Conservation (phyloP, 2,888 invertebrate genomes). For the Volucella inanis region DNA sequence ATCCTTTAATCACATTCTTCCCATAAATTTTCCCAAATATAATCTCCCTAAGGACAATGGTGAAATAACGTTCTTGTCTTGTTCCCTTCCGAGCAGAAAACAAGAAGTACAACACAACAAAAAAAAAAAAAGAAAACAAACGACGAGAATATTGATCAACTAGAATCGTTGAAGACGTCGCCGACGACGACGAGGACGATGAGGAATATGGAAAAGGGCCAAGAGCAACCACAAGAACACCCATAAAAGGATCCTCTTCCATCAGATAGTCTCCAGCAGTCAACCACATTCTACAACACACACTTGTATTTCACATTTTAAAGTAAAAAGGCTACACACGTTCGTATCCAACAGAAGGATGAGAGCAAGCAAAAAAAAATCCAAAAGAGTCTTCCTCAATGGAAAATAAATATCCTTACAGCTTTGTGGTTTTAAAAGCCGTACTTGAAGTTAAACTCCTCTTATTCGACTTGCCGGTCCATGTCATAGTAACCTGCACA, state of each 20-base stretch:
- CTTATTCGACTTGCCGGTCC: constrained; percentile 6
- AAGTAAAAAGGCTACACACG: constrained; percentile 18
- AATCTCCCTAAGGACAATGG: constrained; percentile 70
- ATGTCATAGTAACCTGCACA: constrained; percentile 65
- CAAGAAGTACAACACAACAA: neutral
- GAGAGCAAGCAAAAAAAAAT: constrained; percentile 18
- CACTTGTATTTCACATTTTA: constrained; percentile 32
- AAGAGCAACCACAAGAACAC: constrained; percentile 49
- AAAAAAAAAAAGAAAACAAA: constrained; percentile 35
- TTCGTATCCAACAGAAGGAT: neutral
- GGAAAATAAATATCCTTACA: constrained; percentile 52
- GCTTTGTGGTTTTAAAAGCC: constrained; percentile 62
- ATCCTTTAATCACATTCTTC: constrained; percentile 74
- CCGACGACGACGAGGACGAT: neutral
- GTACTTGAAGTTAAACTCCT: constrained; percentile 51
- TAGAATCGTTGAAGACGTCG: constrained; percentile 11
- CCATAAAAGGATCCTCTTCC: constrained; percentile 45
- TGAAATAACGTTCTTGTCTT: constrained; percentile 73
- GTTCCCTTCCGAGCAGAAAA: constrained; percentile 20
- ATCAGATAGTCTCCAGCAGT: constrained; percentile 44
- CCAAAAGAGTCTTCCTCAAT: constrained; percentile 3
- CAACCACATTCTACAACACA: constrained; percentile 39
- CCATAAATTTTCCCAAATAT: constrained; percentile 72
- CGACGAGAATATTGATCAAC: constrained; percentile 40
- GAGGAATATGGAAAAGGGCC: constrained; percentile 38